Evolutionary conservation across 1,140 invertebrate genomes (phyloP), one percentile per base, ranked within the genome.

Genomic region (Habropoda laboriosa): DNA sequence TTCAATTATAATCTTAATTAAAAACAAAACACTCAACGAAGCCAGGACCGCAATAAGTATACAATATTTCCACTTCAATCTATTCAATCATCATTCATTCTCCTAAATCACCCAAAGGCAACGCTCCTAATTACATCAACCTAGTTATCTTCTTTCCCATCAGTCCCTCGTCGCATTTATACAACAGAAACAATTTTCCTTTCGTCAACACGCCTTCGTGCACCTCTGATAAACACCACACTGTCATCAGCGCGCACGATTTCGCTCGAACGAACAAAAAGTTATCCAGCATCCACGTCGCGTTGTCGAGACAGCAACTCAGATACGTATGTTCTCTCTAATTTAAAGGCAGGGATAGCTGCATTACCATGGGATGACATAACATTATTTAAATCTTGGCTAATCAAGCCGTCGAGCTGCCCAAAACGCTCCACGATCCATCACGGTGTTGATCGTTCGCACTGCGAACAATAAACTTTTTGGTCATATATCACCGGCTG

Each of bases 331-430:
- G 32, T 38, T 1, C 1, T 18, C 18, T 1, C 18, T 32, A 60
- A 60, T 60, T 47, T 53, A 72, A 51, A 16, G 16, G 21, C 16
- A 16, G 24, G 27, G 18, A 49, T n/a, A n/a, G n/a, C 47, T 6
- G 47, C n/a, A 18, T 35, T 18, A 30, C 47, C 21, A 18, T 55
- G 2, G 10, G 21, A 16, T 51, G 63, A 67, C 70, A 47, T 40
- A 30, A 61, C 47, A 32, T 47, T 76, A 64, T 82, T 82, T 64
- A 82, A 78, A 60, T 78, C 71, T 21, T 27, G 57, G 63, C 78
- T 82, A 82, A 82, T 82, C 80, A 79, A 82, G 77, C 75, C 60
- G 63, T 79, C 80, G 68, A 63, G 51, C 49, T 68, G 18, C 63
- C 24, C 27, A 38, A 64, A 82, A 45, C 71, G 77, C 61, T 30